These are phyloP conservation scores for Drosophila pruinosa DNA, from an alignment of 1,140 invertebrate genomes.

Conservation along the genomic window DNA sequence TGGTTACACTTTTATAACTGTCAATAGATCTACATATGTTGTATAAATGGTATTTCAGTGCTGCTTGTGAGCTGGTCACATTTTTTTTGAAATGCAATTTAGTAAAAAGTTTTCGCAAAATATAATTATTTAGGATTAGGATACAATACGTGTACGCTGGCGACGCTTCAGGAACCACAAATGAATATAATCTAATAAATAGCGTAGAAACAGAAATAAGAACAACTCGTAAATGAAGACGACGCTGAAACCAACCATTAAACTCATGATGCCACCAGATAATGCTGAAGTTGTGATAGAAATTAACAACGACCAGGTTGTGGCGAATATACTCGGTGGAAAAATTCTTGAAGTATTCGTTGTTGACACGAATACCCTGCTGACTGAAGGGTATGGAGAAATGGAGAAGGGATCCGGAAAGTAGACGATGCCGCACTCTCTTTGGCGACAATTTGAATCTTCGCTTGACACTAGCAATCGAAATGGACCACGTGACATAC, in stretches of 20 bases:
- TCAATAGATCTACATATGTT: too few relatives aligned
- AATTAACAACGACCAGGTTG: conserved; percentile 88
- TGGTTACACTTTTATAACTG: background rate
- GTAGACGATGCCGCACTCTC: conserved; percentile 83
- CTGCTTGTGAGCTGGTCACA: background rate
- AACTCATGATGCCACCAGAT: conserved; percentile 90
- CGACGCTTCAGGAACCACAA: background rate
- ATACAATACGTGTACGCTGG: conserved; percentile 1
- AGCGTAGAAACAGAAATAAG: conserved; percentile 87
- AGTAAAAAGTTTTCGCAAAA: too few relatives aligned
- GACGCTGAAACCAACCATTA: conserved; percentile 91
- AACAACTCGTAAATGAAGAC: conserved; percentile 89
- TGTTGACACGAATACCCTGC: conserved; percentile 1
- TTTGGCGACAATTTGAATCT: conserved; percentile 30
- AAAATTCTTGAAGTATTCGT: conserved; percentile 45
- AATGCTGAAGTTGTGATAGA: conserved; percentile 89
- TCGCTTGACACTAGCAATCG: conserved; percentile 48
- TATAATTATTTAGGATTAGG: background rate
- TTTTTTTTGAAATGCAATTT: background rate
- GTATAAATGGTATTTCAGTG: too few relatives aligned
- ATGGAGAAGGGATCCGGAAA: conserved; percentile 85
- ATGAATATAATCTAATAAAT: conserved; percentile 73
- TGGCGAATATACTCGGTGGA: conserved; percentile 55
- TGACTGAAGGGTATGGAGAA: conserved; percentile 75
- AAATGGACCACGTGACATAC: conserved; percentile 59